These are phyloP conservation scores for Centropristis striata DNA, from an alignment of 2,113 vertebrate genomes.

Conservation along the genomic window DNA sequence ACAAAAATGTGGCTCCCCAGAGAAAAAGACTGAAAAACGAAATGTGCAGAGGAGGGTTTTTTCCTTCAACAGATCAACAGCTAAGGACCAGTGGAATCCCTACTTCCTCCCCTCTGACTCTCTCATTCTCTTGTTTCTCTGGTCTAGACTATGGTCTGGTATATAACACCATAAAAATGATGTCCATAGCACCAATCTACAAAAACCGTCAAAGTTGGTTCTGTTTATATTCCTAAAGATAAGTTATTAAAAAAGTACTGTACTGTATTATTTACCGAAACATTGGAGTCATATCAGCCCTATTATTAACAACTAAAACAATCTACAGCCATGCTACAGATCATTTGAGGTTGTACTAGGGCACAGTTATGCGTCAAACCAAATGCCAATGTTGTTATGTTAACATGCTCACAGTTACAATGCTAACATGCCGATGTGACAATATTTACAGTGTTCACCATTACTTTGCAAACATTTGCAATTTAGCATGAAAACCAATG, in stretches of 20 bases:
- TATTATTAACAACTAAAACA: not conserved
- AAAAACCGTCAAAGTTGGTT: not conserved
- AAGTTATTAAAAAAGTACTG: not conserved
- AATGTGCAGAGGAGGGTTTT: conserved; percentile 25
- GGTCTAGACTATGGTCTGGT: not conserved
- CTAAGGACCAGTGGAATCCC: conserved; percentile 17
- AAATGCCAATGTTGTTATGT: not conserved
- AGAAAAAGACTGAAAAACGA: conserved; percentile 35
- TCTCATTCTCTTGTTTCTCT: not conserved
- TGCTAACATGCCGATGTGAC: not conserved
- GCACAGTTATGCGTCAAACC: not conserved
- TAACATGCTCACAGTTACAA: not conserved
- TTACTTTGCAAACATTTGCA: not conserved
- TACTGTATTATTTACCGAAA: not conserved
- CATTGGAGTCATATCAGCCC: not conserved
- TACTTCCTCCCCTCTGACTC: conserved; percentile 4
- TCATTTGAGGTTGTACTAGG: too few species aligned
- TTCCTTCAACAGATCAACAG: conserved; percentile 30
- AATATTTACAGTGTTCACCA: not conserved
- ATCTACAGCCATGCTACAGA: too few species aligned
- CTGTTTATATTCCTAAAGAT: not conserved
- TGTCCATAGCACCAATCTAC: not conserved
- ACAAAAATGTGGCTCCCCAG: conserved; percentile 21
- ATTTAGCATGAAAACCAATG: not conserved
- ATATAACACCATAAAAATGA: not conserved